Conservation (phyloP, 35 echinoderm and acorn worm species). For the Anneissia japonica region DNA sequence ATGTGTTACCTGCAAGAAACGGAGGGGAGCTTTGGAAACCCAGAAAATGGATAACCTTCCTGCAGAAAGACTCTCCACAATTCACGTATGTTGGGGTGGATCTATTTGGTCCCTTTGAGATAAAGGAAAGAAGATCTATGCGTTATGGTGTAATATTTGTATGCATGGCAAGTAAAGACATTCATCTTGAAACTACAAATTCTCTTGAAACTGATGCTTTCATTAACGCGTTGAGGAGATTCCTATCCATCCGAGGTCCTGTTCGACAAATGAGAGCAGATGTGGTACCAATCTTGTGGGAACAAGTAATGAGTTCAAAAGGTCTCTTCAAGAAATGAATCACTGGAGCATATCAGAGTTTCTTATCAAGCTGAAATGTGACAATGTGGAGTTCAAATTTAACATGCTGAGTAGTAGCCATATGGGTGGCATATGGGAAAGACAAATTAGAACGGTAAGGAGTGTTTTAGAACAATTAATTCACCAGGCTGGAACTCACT, state of each 20-base stretch:
- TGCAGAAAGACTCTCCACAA: slow-evolving; percentile 11
- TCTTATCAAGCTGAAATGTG: slow-evolving; percentile 20
- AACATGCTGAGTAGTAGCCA: not conserved
- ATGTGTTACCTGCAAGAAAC: not conserved
- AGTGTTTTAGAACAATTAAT: not conserved
- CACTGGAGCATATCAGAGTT: not conserved
- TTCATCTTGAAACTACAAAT: slow-evolving; percentile 26
- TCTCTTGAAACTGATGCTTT: slow-evolving; percentile 3
- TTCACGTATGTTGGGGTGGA: slow-evolving; percentile 48
- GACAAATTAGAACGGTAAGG: slow-evolving; percentile 12
- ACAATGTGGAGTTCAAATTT: not conserved
- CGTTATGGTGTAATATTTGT: slow-evolving; percentile 54
- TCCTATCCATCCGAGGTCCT: slow-evolving; percentile 48
- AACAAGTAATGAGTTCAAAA: not conserved
- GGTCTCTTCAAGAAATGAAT: not conserved
- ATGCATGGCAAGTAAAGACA: slow-evolving; percentile 22
- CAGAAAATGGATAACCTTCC: slow-evolving; percentile 61
- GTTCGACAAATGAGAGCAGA: slow-evolving; percentile 56
- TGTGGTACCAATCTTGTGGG: slow-evolving; percentile 56
- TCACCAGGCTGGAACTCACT: not conserved
- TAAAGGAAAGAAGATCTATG: slow-evolving; percentile 31
- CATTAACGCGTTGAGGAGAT: slow-evolving; percentile 59
- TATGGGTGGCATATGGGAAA: slow-evolving; percentile 11
- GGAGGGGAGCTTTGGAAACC: not conserved
- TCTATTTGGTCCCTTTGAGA: slow-evolving; percentile 44